Evolutionary conservation across 2,113 vertebrate genomes (phyloP).

Genomic region (Brienomyrus brachyistius): DNA sequence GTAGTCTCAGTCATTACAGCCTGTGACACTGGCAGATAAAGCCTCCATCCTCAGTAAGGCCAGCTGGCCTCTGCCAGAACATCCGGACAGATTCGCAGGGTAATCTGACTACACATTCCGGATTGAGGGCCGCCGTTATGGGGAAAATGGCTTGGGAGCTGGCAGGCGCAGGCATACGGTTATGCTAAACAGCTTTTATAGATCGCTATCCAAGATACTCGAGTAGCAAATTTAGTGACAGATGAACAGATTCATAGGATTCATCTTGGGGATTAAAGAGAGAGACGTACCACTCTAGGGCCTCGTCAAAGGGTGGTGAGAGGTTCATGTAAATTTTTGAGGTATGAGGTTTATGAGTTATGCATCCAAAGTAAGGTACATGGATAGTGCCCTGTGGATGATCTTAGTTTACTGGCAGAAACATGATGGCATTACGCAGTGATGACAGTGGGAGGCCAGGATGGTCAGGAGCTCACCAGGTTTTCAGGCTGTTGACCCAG

Average conservation of each 20-base stretch:
- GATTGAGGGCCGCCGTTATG: too few relatives aligned
- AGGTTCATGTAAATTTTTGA: neutral
- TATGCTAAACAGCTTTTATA: neutral
- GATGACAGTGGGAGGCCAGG: slow-evolving; percentile 35
- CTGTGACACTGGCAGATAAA: neutral
- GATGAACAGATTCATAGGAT: neutral
- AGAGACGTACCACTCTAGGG: neutral
- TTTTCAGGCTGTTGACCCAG: slow-evolving; percentile 77
- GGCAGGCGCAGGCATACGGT: neutral
- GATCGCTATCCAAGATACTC: neutral
- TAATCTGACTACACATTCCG: neutral
- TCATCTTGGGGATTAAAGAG: neutral
- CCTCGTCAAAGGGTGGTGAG: neutral
- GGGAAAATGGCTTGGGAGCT: neutral
- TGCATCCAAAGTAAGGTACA: neutral
- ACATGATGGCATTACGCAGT: neutral
- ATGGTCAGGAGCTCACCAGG: slow-evolving; percentile 56
- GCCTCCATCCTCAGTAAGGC: neutral
- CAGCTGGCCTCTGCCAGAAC: neutral
- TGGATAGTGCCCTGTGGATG: neutral
- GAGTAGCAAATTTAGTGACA: neutral
- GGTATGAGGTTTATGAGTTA: neutral
- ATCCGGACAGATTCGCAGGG: neutral
- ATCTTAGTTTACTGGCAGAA: neutral
- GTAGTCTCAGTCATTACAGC: neutral